Percentiles rank a stretch among this genome's conserved stretches.
These are phyloP conservation scores for Apodemia hepburni DNA, from an alignment of 2,888 invertebrate genomes.

Conservation along the genomic window DNA sequence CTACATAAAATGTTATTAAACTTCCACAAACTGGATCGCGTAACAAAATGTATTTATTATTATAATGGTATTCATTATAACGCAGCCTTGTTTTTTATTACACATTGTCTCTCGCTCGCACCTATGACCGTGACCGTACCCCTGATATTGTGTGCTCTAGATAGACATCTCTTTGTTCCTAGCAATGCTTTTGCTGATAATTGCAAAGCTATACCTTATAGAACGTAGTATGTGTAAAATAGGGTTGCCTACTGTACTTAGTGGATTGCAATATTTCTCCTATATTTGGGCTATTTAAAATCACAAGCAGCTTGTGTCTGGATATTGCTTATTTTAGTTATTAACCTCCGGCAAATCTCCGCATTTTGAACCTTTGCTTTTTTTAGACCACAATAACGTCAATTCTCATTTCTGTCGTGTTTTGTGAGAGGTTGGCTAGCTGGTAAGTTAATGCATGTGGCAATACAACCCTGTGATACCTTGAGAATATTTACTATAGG, in stretches of 20 bases:
- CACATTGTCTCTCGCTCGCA: neutral
- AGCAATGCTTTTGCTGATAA: conserved; percentile 23
- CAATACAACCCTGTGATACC: too few species aligned
- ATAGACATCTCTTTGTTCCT: conserved; percentile 28
- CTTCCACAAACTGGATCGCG: conserved; percentile 3
- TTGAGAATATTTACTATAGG: too few species aligned
- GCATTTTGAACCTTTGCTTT: too few species aligned
- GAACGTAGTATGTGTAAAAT: conserved; percentile 5
- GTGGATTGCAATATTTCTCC: too few species aligned
- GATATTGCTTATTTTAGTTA: too few species aligned
- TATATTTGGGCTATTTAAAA: too few species aligned
- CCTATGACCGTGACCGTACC: conserved; percentile 20
- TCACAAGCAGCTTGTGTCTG: too few species aligned
- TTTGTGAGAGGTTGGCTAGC: too few species aligned
- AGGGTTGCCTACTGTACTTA: neutral
- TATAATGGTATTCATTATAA: neutral
- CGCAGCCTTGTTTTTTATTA: conserved; percentile 8
- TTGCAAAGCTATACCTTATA: conserved; percentile 16
- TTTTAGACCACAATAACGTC: too few species aligned
- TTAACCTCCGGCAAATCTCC: too few species aligned
- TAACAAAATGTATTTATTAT: conserved; percentile 13
- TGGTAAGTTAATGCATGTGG: too few species aligned
- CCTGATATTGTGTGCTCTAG: conserved; percentile 24
- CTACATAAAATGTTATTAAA: conserved; percentile 3
- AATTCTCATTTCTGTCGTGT: too few species aligned